phyloP scores from a whole-genome alignment of 2,113 vertebrate species.

The Varanus salvator region DNA sequence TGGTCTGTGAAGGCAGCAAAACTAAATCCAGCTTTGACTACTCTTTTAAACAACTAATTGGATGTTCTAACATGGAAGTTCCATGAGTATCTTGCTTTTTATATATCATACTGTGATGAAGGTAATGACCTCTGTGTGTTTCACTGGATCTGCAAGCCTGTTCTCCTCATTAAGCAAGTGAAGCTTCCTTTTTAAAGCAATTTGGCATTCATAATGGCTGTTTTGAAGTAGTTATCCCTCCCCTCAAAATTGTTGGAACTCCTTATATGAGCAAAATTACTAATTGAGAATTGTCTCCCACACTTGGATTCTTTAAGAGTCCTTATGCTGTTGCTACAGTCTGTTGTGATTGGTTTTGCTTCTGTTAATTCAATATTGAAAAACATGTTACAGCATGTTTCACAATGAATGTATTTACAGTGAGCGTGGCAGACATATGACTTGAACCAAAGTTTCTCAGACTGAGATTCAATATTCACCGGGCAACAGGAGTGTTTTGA shows the following conservation, averaged over 20 bases:
- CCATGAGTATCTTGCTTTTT: background rate
- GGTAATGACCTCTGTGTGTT: background rate
- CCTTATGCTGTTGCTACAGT: background rate
- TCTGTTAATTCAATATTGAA: background rate
- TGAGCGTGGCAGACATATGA: too few species aligned
- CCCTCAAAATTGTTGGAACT: background rate
- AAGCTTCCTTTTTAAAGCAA: background rate
- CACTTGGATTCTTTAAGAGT: background rate
- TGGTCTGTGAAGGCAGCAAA: background rate
- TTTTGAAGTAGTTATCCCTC: background rate
- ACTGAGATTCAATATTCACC: too few species aligned
- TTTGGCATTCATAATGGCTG: background rate
- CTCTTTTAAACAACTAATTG: background rate
- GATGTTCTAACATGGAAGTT: background rate
- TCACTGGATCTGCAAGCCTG: background rate
- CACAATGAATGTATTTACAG: too few species aligned
- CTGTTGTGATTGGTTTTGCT: background rate
- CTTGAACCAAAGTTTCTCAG: too few species aligned
- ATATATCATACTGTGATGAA: background rate
- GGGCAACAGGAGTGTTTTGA: too few species aligned
- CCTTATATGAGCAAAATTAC: background rate
- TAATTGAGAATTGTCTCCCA: background rate
- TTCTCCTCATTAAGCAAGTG: background rate
- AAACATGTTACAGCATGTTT: too few species aligned
- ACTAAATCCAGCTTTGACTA: background rate